Evolutionary conservation across 2,888 invertebrate species (phyloP).

Genomic region (Eupeodes luniger): DNA sequence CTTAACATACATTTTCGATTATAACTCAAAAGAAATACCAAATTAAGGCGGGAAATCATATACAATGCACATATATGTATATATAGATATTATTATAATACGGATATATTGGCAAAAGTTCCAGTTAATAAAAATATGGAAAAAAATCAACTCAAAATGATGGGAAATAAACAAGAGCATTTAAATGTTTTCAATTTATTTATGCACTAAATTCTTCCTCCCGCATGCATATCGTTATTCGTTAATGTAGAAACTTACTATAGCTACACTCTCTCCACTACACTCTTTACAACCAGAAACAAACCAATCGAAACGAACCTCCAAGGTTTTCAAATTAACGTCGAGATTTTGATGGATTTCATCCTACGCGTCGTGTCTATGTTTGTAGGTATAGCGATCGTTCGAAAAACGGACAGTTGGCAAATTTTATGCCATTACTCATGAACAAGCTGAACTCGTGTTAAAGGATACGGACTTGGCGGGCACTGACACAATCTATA

Average conservation of each 20-base stretch:
- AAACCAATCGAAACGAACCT: slow-evolving; percentile 73
- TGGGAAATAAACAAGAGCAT: slow-evolving; percentile 63
- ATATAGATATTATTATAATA: slow-evolving; percentile 9
- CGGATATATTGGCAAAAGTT: slow-evolving; percentile 11
- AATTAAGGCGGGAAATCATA: not conserved
- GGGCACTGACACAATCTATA: slow-evolving; percentile 35
- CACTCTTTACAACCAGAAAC: slow-evolving; percentile 32
- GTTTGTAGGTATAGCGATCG: slow-evolving; percentile 28
- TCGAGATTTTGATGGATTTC: slow-evolving; percentile 76
- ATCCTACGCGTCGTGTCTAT: slow-evolving; percentile 70
- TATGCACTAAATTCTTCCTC: slow-evolving; percentile 31
- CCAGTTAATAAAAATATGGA: slow-evolving; percentile 43
- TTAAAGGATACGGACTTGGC: slow-evolving; percentile 4
- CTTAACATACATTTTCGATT: too few relatives aligned
- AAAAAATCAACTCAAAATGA: slow-evolving; percentile 40
- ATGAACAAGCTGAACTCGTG: slow-evolving; percentile 54
- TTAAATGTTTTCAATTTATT: slow-evolving; percentile 68
- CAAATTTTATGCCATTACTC: slow-evolving; percentile 75
- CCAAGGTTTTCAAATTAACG: slow-evolving; percentile 76
- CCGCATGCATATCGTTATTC: not conserved
- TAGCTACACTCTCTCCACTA: not conserved
- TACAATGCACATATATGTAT: not conserved
- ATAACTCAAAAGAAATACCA: too few relatives aligned
- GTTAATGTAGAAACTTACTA: not conserved
- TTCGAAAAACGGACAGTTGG: slow-evolving; percentile 68